Conservation (phyloP, 1,140 invertebrate genomes). For the Cryptotermes secundus region DNA sequence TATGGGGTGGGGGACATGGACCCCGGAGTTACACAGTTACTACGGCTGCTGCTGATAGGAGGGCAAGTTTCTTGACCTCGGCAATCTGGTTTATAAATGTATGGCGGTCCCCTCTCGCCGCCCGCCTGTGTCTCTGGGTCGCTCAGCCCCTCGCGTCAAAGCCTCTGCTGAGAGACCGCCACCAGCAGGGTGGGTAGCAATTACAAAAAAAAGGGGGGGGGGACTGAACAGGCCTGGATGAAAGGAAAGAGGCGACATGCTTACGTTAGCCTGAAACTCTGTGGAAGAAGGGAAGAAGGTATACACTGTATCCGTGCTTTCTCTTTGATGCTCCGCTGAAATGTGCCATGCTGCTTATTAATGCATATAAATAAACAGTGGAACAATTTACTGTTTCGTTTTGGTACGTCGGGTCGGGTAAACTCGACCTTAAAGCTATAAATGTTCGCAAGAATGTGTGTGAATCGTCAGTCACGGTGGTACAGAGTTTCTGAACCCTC, state of each 20-base stretch:
- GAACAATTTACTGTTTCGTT: too few species aligned
- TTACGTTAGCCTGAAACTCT: not conserved
- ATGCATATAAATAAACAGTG: too few species aligned
- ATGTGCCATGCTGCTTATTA: too few species aligned
- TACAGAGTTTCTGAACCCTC: too few species aligned
- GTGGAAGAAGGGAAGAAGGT: not conserved
- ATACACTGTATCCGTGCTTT: not conserved
- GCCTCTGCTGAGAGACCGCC: not conserved
- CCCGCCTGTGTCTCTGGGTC: not conserved
- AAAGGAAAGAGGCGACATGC: not conserved
- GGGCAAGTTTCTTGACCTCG: conserved; percentile 11
- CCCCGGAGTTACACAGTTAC: not conserved
- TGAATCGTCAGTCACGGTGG: too few species aligned
- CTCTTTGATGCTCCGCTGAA: not conserved
- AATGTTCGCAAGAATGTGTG: too few species aligned
- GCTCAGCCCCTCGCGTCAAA: not conserved
- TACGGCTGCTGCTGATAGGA: not conserved
- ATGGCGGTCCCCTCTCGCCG: not conserved
- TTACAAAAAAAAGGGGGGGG: not conserved
- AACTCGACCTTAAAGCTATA: too few species aligned
- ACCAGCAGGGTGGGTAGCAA: not conserved
- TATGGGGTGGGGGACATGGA: not conserved
- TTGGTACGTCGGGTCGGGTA: too few species aligned
- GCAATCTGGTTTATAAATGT: not conserved
- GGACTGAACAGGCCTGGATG: not conserved